These are phyloP conservation scores for Phalacrocorax pelagicus DNA, from an alignment of 2,113 vertebrate species.

Conservation along the genomic window DNA sequence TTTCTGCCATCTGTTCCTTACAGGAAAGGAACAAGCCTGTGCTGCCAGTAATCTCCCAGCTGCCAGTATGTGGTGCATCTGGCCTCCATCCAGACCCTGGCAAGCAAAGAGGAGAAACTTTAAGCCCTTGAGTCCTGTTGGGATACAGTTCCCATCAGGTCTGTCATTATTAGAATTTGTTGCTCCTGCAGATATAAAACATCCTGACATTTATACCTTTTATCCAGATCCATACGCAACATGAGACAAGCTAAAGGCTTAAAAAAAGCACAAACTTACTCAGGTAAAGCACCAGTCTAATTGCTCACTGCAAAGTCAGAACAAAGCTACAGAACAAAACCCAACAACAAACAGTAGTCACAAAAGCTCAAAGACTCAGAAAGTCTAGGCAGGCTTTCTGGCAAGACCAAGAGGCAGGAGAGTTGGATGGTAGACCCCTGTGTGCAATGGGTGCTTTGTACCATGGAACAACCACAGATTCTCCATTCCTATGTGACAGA, in stretches of 20 bases:
- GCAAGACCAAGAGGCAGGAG: not conserved
- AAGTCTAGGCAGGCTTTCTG: not conserved
- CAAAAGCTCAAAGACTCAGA: not conserved
- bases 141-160: not conserved
- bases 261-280: not conserved
- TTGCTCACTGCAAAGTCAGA: not conserved
- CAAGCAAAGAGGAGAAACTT: not conserved
- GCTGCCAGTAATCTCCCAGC: not conserved
- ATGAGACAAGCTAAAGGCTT: not conserved
- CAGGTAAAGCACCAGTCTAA: not conserved
- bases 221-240: not conserved
- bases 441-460: not conserved
- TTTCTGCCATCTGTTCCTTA: slow-evolving; percentile 10
- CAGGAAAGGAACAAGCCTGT: not conserved
- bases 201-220: not conserved
- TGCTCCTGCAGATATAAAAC: not conserved
- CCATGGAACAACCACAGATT: not conserved
- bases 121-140: not conserved
- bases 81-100: not conserved
- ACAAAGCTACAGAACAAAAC: not conserved
- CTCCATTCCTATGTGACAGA: not conserved
- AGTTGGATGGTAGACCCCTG: not conserved
- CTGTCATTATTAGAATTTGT: not conserved
- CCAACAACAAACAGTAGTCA: not conserved
- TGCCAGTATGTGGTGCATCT: not conserved